Base-by-base conservation (phyloP, 2,797 vertebrate species). In the Aythya fuligula region DNA sequence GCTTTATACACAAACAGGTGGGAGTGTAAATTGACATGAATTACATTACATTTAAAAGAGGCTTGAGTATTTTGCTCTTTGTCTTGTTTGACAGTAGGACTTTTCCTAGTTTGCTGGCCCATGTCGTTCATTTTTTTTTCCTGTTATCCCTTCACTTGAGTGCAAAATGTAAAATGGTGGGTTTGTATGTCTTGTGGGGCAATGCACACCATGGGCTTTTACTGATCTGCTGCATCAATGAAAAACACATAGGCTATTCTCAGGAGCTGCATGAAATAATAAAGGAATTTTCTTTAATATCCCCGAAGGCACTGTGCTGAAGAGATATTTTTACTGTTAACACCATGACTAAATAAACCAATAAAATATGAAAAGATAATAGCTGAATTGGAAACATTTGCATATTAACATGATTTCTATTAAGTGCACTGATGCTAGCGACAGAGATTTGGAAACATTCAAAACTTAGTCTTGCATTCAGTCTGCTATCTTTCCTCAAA, bases 341-440 rank as follows among this genome's bases (percentile, higher is more conserved):
- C 79, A 71, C 72, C 25, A 57, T 91, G 60, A 89, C 85, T 92
- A 93, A 92, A 87, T 79, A 96, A 92, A 81, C 76, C 89, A 96
- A 89, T 84, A 85, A 87, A 94, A 85, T 74, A 85, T 66, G 32
- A 89, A 95, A 93, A 93, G 41, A 77, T 74, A 93, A 83, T 80
- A 92, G 69, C 72, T 85, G 67, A 91, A 92, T 91, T 92, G 75
- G 77, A 95, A 95, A 91, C 58, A 89, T 89, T 94, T 87, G 41
- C 87, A 87, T 92, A 85, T 83, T 75, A 85, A 25, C 21, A 66
- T 89, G 87, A 95, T 85, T 93, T 89, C 69, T 87, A 43, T 91
- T 85, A 90, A 89, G 69, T 70, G 51, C 61, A 60, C 36, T 60
- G 62, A 60, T 91, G 30, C 21, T 84, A 89, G 79, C 75, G 79